Conservation (phyloP, 2,888 invertebrate species). For the Aphodius sticticus region DNA sequence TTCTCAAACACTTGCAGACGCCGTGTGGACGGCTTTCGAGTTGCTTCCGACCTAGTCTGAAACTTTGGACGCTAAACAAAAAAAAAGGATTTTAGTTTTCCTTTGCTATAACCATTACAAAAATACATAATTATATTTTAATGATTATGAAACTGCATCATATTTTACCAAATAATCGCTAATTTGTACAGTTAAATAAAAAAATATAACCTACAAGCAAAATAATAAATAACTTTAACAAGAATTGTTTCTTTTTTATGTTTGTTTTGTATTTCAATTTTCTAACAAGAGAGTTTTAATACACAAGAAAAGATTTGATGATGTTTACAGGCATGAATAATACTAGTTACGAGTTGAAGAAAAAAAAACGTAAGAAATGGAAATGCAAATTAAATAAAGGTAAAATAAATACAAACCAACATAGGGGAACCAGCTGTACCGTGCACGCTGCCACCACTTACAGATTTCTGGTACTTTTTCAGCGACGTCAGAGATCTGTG, state of each 20-base stretch:
- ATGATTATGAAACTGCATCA: conserved; percentile 9
- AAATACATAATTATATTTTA: conserved; percentile 24
- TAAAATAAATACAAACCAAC: conserved; percentile 63
- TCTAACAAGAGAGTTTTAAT: conserved; percentile 11
- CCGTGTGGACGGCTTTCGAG: conserved; percentile 80
- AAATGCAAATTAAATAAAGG: not conserved
- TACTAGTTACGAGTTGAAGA: not conserved
- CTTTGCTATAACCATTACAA: conserved; percentile 23
- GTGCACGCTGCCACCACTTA: conserved; percentile 79
- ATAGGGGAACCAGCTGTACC: conserved; percentile 64
- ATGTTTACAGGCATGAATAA: no score
- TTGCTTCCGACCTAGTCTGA: conserved; percentile 77
- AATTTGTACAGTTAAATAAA: no score
- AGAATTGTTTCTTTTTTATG: no score
- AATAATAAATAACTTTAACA: no score
- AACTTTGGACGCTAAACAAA: conserved; percentile 70
- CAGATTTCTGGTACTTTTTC: conserved; percentile 80
- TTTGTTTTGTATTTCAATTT: no score
- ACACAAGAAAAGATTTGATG: conserved; percentile 4
- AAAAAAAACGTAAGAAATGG: not conserved
- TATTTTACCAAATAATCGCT: no score
- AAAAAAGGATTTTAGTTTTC: conserved; percentile 30
- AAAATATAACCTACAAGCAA: no score
- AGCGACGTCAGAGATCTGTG: conserved; percentile 77
- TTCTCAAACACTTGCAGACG: conserved; percentile 83